These are phyloP conservation scores for Delichon dasypus DNA, from an alignment of 2,797 vertebrate species.

Conservation along the genomic window DNA sequence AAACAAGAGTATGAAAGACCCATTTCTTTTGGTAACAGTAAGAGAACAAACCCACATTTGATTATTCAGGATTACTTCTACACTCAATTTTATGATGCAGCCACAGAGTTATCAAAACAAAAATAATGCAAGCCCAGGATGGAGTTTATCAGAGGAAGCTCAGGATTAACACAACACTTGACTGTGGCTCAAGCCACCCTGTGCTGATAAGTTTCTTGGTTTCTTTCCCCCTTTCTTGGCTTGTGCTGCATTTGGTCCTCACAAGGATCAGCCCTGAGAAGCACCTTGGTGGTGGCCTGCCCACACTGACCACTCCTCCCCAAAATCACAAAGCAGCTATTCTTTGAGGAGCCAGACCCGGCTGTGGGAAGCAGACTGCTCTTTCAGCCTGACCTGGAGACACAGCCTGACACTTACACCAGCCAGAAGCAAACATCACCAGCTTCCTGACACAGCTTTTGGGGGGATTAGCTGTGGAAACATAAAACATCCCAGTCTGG, in stretches of 20 bases:
- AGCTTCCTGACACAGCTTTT: neutral
- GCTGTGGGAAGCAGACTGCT: neutral
- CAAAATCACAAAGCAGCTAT: conserved; percentile 4
- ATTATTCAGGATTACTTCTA: conserved; percentile 56
- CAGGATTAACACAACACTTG: conserved; percentile 72
- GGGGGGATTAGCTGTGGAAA: neutral
- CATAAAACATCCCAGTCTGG: neutral
- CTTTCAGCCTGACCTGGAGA: neutral
- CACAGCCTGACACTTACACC: neutral
- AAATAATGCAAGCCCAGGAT: conserved; percentile 68
- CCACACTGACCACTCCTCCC: neutral
- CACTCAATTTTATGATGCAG: conserved; percentile 45
- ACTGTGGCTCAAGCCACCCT: conserved; percentile 43
- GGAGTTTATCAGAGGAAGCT: conserved; percentile 72
- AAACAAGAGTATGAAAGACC: conserved; percentile 17
- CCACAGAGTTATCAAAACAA: conserved; percentile 74
- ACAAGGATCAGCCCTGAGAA: neutral
- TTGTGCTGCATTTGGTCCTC: neutral
- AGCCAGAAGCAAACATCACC: neutral
- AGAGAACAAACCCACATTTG: conserved; percentile 63
- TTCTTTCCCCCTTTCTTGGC: neutral
- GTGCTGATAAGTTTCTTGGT: conserved; percentile 54
- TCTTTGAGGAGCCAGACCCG: neutral
- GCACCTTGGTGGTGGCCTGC: neutral
- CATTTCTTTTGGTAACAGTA: conserved; percentile 46